Evolutionary conservation across 2,888 invertebrate genomes (phyloP).

Genomic region (Azorinus chamasolen): DNA sequence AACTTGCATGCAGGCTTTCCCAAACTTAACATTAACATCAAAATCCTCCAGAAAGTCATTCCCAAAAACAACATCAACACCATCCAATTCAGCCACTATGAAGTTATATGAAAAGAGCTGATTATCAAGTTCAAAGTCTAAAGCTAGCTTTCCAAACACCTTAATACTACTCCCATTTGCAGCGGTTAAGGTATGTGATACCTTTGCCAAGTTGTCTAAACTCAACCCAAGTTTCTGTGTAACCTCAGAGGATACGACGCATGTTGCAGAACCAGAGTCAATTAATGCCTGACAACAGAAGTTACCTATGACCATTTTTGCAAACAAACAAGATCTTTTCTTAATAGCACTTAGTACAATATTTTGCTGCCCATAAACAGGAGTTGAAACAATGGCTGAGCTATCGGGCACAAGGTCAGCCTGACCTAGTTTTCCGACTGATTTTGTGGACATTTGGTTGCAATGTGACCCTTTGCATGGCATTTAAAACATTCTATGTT

Average conservation of each 20-base stretch:
- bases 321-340: constrained; percentile 10
- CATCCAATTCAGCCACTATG: constrained; percentile 53
- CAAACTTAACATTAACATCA: constrained; percentile 40
- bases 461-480: constrained; percentile 21
- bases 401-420: constrained; percentile 34
- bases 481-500: constrained; percentile 28
- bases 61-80: constrained; percentile 39
- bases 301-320: neutral
- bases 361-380: neutral
- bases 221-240: neutral
- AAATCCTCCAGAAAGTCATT: constrained; percentile 47
- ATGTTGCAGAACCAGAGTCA: constrained; percentile 4
- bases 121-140: constrained; percentile 31
- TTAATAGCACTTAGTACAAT: neutral
- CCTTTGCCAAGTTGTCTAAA: neutral
- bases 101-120: constrained; percentile 30
- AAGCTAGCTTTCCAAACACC: constrained; percentile 20
- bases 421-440: constrained; percentile 27
- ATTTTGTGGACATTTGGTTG: constrained; percentile 4
- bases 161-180: constrained; percentile 33
- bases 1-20: constrained; percentile 24
- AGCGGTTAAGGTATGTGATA: constrained; percentile 5
- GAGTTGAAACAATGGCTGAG: constrained; percentile 14
- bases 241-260: neutral
- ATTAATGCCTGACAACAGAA: neutral